Percentiles rank a stretch among this genome's conserved stretches.
Conservation (phyloP, 2,888 invertebrate species). For the Drosophila neonasuta region DNA sequence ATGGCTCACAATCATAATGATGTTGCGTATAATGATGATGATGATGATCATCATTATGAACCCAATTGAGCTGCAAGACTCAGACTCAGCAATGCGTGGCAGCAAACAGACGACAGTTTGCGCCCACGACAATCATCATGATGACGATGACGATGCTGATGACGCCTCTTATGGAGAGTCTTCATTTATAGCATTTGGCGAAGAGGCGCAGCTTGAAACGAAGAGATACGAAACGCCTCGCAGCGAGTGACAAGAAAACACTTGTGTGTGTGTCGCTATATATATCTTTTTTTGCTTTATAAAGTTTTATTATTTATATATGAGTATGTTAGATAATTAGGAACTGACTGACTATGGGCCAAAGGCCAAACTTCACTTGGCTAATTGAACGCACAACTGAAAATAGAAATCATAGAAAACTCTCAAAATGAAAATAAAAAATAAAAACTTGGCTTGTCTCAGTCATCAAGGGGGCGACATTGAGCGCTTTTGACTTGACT, state of each 20-base stretch:
- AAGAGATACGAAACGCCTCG: constrained; percentile 59
- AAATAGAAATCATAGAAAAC: constrained; percentile 47
- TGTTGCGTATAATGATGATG: background rate
- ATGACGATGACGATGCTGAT: constrained; percentile 27
- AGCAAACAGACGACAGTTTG: constrained; percentile 57
- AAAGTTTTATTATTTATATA: constrained; percentile 9
- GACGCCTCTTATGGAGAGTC: constrained; percentile 44
- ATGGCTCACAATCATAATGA: constrained; percentile 54
- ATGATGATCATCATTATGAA: constrained; percentile 36
- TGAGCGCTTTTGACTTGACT: constrained; percentile 50
- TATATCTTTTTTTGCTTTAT: constrained; percentile 8
- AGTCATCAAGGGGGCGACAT: constrained; percentile 56
- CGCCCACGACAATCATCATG: constrained; percentile 59
- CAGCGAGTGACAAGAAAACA: constrained; percentile 65
- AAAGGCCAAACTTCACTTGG: constrained; percentile 64
- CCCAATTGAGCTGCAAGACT: constrained; percentile 45
- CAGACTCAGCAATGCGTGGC: constrained; percentile 72
- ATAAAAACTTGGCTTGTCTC: constrained; percentile 44
- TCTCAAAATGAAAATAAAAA: background rate
- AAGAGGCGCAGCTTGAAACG: constrained; percentile 59
- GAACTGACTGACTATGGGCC: constrained; percentile 32
- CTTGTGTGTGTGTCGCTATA: constrained; percentile 56
- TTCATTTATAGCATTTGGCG: constrained; percentile 24
- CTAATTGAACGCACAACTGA: constrained; percentile 56
- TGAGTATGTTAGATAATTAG: constrained; percentile 42